Conservation (phyloP, 2,797 vertebrate species). For the Acanthiza pusilla region DNA sequence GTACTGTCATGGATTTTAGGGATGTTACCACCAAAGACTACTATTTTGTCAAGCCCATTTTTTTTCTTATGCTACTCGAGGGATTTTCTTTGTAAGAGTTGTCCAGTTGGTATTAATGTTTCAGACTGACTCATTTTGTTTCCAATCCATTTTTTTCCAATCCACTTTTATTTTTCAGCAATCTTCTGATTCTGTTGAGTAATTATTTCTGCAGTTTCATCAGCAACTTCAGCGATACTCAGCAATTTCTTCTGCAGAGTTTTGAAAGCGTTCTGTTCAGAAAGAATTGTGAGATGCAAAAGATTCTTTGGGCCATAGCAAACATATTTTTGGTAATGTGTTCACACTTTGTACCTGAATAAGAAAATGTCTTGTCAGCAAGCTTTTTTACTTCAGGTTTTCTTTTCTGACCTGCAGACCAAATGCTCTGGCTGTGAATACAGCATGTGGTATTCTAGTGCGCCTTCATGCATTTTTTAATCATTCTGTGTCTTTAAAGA, state of each 20-base stretch:
- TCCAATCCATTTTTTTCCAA: not conserved
- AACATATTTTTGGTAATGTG: not conserved
- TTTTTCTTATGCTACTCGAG: not conserved
- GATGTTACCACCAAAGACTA: accelerated
- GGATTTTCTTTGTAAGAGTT: not conserved
- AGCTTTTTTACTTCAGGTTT: not conserved
- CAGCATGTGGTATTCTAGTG: not conserved
- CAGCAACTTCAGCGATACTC: not conserved
- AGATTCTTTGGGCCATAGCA: not conserved
- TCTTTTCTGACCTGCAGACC: not conserved
- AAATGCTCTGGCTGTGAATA: not conserved
- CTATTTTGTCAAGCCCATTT: not conserved
- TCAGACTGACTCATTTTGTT: not conserved
- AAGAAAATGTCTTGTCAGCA: not conserved
- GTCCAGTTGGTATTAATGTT: not conserved
- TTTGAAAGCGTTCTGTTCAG: not conserved
- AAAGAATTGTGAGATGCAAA: not conserved
- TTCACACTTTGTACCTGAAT: not conserved
- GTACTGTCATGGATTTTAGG: not conserved
- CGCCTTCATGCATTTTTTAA: not conserved
- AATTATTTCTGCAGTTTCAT: not conserved
- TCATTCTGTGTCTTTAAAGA: not conserved
- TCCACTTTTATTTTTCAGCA: not conserved
- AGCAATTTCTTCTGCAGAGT: not conserved
- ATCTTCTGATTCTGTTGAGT: not conserved